phyloP scores from a whole-genome alignment of 2,888 invertebrate genomes.

The Scelioninae gen. 1 region DNA sequence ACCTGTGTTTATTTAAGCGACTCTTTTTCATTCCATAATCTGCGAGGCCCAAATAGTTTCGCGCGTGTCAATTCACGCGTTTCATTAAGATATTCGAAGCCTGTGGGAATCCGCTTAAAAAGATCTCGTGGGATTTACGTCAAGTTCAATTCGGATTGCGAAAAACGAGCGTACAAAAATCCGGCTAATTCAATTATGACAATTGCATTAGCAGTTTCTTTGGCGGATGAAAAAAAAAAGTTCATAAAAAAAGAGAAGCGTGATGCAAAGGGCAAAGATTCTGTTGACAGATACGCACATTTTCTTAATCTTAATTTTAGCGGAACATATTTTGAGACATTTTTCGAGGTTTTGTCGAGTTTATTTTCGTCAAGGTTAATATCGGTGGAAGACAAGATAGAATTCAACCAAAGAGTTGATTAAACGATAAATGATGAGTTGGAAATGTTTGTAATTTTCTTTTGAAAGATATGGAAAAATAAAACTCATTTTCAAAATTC shows the following conservation, averaged over 20 bases:
- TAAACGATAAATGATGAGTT: constrained; percentile 9
- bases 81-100: constrained; percentile 9
- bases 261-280: background rate
- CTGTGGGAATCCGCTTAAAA: constrained; percentile 31
- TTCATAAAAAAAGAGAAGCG: background rate
- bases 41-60: constrained; percentile 19
- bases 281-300: background rate
- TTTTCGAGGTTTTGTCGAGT: constrained; percentile 35
- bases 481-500: too few species aligned
- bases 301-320: constrained; percentile 25
- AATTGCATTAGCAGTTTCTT: constrained; percentile 24
- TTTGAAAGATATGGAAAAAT: too few species aligned
- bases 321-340: constrained; percentile 23
- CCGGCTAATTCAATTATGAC: constrained; percentile 27
- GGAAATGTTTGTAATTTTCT: background rate
- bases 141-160: constrained; percentile 31
- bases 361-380: constrained; percentile 60
- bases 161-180: background rate
- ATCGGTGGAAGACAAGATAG: constrained; percentile 27
- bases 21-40: constrained; percentile 37
- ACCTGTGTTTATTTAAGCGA: constrained; percentile 36
- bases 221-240: background rate
- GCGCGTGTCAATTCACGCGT: constrained; percentile 12
- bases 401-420: constrained; percentile 7
- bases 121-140: constrained; percentile 33